Evolutionary conservation across 2,113 vertebrate genomes (phyloP), one percentile per base, ranked within the genome.

Genomic region (Nerophis ophidion): DNA sequence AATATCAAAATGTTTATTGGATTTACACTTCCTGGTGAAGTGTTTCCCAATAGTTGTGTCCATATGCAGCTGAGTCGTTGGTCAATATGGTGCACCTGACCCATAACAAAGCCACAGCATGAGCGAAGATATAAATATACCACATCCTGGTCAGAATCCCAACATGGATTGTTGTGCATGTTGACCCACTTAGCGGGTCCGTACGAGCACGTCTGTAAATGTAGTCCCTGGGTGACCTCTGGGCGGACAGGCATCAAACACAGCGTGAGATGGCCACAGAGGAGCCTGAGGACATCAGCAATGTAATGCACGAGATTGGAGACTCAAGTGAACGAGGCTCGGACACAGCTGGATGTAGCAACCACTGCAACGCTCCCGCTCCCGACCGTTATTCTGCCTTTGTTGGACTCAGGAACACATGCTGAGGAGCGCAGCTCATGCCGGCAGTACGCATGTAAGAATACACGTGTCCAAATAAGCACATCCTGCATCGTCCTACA

Each of bases 161-260:
- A 16, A 48, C 6, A 48, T 48, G 9, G n/a, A 16, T 56, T 56
- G 54, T 15, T 0, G 14, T 38, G 35, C 7, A 54, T 54, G 8
- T 38, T 44, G 38, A 13, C 54, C 17, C 11, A 57, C 1, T 40
- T 42, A 42, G 38, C 38, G 42, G 19, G 34, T 8, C 8, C 10
- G 44, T n/a, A 33, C 12, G n/a, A 46, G 40, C 19, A 40, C 14
- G 7, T 45, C 60, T 74, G 42, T 60, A 56, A 70, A 66, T 55
- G 60, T 60, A 61, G 57, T 49, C 57, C 61, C 70, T 71, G 46
- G 68, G 61, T 48, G 66, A 64, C 60, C 49, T 67, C 60, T 61
- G 65, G 63, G 68, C 57, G 58, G 63, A 70, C 78, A 71, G 60
- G 65, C 61, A 52, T 67, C 60, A 40, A 68, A 66, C 62, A 56